Evolutionary conservation across 2,888 invertebrate species (phyloP).

Genomic region (Coenonympha arcania): DNA sequence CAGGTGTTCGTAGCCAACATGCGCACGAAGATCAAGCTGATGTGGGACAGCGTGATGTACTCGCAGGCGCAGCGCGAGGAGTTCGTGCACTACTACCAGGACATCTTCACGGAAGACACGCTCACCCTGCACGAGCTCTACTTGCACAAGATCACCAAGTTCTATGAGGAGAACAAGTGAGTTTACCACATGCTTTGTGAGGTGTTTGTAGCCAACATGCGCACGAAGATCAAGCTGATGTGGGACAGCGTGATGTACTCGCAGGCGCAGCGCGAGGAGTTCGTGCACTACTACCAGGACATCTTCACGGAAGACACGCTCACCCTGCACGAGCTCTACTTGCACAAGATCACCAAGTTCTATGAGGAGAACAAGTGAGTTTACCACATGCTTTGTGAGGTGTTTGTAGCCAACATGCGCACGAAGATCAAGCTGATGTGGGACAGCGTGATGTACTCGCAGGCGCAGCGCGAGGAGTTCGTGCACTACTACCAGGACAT

Average conservation of each 20-base stretch:
- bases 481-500: slow-evolving; percentile 77
- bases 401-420: slow-evolving; percentile 80
- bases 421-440: slow-evolving; percentile 82
- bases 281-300: slow-evolving; percentile 77
- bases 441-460: slow-evolving; percentile 82
- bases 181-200: slow-evolving; percentile 32
- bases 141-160: slow-evolving; percentile 78
- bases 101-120: slow-evolving; percentile 85
- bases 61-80: slow-evolving; percentile 74
- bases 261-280: slow-evolving; percentile 74
- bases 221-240: slow-evolving; percentile 79
- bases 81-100: slow-evolving; percentile 78
- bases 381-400: no score
- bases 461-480: slow-evolving; percentile 76
- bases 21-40: slow-evolving; percentile 78
- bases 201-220: slow-evolving; percentile 79
- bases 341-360: slow-evolving; percentile 78
- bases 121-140: slow-evolving; percentile 86
- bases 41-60: slow-evolving; percentile 86
- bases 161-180: slow-evolving; percentile 78
- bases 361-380: slow-evolving; percentile 78
- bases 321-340: slow-evolving; percentile 83
- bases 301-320: slow-evolving; percentile 86
- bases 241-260: slow-evolving; percentile 87
- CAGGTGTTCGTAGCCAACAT: slow-evolving; percentile 78